phyloP scores from a whole-genome alignment of 2,888 invertebrate species.

The Melolontha melolontha region DNA sequence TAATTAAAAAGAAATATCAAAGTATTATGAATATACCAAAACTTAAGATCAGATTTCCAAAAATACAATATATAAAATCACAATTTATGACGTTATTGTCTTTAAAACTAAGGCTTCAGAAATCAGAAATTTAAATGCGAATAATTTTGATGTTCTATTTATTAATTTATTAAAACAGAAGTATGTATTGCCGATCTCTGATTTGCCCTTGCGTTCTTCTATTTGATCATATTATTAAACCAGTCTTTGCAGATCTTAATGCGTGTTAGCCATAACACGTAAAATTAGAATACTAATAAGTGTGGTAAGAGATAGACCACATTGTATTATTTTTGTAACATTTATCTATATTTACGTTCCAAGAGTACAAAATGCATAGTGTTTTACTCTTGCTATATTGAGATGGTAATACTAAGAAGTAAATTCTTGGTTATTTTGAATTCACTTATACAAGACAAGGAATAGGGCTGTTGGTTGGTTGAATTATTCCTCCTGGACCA shows the following conservation, averaged over 20 bases:
- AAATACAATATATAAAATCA: constrained; percentile 34
- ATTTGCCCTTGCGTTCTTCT: not conserved
- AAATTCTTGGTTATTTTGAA: constrained; percentile 4
- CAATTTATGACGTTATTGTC: constrained; percentile 40
- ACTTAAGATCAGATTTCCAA: constrained; percentile 40
- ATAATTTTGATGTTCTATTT: constrained; percentile 1
- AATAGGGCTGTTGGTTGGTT: constrained; percentile 57
- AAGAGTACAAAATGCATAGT: constrained; percentile 13
- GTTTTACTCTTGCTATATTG: constrained; percentile 3
- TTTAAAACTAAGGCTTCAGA: constrained; percentile 28
- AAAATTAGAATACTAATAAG: constrained; percentile 20
- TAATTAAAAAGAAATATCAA: not conserved
- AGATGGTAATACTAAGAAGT: constrained; percentile 28
- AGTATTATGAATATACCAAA: not conserved
- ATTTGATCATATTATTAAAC: constrained; percentile 13
- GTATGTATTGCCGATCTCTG: not conserved
- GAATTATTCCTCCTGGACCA: constrained; percentile 90
- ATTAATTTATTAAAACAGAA: constrained; percentile 1
- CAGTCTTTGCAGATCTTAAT: constrained; percentile 31
- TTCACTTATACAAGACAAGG: constrained; percentile 58
- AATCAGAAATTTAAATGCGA: not conserved
- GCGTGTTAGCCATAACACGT: not conserved
- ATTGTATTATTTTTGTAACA: constrained; percentile 18
- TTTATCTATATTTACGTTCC: constrained; percentile 10
- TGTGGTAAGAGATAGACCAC: constrained; percentile 3